Evolutionary conservation across 92 coral and sea anemone genomes (phyloP), one percentile per base, ranked within the genome.

Genomic region (Epizoanthus fatuus): DNA sequence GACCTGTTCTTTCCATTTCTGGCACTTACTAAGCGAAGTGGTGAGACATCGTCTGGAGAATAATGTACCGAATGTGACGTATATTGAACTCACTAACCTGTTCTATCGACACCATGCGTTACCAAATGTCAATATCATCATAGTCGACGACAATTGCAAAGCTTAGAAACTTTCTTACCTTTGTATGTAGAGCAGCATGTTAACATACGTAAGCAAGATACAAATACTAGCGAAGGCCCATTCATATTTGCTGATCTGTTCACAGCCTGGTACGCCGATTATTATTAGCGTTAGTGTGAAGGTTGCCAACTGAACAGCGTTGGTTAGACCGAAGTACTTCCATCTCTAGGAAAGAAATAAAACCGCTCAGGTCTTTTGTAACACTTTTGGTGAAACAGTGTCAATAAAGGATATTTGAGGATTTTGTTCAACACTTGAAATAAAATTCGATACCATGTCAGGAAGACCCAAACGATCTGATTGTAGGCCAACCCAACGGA

Each of bases 281-380:
- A 44, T 10, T 4, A 20, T 44, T 44, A 77, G 9, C 70, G 54
- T 62, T 4, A 29, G 59, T 20, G 9, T 20, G 55, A 77, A 77
- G 3, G 82, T 77, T 10, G 71, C 82, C 29, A 77, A 25, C 69
- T 77, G 82, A 6, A 77, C 82, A 38, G 82, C 82, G 39, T 77
- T 77, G 82, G 82, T 77, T 40, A 44, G 12, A 25, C n/a, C 65
- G 29, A 77, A 5, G 9, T 77, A 77, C 45, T 55, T 59, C 56
- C 56, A 62, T 44, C 38, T 60, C 82, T 77, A 20, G 4, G 39
- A 13, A 0, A 3, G 40, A 42, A 17, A 20, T 11, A 0, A 20
- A 7, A 59, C 7, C 47, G 4, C 47, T 42, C 47, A 42, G 47
- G 47, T 42, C 47, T 44, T 44, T 44, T 44, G 49, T 42, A 42